Conservation (phyloP, 2,797 vertebrate species). For the Pipistrellus pipistrellus region DNA sequence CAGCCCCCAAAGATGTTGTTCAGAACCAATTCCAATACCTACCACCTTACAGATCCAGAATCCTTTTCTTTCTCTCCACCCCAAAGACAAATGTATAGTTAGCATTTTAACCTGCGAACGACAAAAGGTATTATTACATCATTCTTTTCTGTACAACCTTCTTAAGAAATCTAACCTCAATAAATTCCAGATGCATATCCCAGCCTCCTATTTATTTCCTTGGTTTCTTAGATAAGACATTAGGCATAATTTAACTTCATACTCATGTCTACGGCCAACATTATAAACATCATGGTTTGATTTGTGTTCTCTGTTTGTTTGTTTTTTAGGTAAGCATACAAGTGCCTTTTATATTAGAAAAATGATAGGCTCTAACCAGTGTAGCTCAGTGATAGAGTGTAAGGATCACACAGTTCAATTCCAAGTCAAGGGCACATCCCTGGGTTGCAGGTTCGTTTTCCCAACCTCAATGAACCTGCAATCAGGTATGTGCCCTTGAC, state of each 20-base stretch:
- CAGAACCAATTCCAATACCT: not conserved
- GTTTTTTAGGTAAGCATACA: not conserved
- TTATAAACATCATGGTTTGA: not conserved
- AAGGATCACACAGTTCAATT: too few species aligned
- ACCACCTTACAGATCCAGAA: conserved; percentile 8
- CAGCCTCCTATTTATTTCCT: not conserved
- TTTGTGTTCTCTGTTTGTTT: not conserved
- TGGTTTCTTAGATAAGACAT: not conserved
- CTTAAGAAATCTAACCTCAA: not conserved
- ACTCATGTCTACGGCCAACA: not conserved
- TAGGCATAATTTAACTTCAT: not conserved
- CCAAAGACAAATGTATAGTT: not conserved
- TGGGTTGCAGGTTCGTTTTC: too few species aligned
- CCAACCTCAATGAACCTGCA: too few species aligned
- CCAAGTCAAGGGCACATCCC: too few species aligned
- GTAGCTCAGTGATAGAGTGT: too few species aligned
- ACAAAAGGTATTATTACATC: not conserved
- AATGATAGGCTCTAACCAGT: not conserved
- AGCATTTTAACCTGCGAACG: not conserved
- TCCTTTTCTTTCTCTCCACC: not conserved
- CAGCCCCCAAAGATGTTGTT: not conserved
- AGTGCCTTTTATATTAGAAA: not conserved
- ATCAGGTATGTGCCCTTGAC: too few species aligned
- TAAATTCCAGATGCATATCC: not conserved
- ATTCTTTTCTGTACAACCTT: not conserved